Conservation (phyloP, 2,797 vertebrate species). For the Neomorphus geoffroyi region DNA sequence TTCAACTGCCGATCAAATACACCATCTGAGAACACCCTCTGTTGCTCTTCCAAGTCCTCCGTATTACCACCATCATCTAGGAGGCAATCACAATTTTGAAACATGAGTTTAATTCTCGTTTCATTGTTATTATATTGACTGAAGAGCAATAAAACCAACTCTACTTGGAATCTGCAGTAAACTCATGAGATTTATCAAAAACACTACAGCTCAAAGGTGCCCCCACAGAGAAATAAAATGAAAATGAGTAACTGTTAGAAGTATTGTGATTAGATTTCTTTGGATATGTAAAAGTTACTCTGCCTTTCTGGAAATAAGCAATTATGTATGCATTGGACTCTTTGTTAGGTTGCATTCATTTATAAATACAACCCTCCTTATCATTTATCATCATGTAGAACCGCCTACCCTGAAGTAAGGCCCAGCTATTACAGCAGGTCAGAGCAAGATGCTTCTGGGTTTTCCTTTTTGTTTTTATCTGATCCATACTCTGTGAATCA, state of each 20-base stretch:
- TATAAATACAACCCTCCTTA: neutral
- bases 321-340: neutral
- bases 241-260: neutral
- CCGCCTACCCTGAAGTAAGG: neutral
- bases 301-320: neutral
- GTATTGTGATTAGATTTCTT: neutral
- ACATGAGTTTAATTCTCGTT: constrained; percentile 42
- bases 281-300: neutral
- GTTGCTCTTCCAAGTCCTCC: neutral
- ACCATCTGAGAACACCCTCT: neutral
- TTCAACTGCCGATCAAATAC: neutral
- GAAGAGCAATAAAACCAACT: constrained; percentile 24
- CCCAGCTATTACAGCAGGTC: neutral
- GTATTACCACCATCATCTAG: neutral
- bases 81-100: constrained; percentile 22
- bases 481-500: neutral
- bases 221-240: constrained; percentile 13
- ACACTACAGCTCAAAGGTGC: neutral
- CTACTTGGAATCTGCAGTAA: constrained; percentile 6
- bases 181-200: constrained; percentile 1
- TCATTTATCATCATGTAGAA: fast-evolving
- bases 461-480: neutral
- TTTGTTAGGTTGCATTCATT: neutral
- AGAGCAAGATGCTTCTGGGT: neutral
- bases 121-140: constrained; percentile 29